Conservation (phyloP, 2,113 vertebrate species). For the Tichodroma muraria region DNA sequence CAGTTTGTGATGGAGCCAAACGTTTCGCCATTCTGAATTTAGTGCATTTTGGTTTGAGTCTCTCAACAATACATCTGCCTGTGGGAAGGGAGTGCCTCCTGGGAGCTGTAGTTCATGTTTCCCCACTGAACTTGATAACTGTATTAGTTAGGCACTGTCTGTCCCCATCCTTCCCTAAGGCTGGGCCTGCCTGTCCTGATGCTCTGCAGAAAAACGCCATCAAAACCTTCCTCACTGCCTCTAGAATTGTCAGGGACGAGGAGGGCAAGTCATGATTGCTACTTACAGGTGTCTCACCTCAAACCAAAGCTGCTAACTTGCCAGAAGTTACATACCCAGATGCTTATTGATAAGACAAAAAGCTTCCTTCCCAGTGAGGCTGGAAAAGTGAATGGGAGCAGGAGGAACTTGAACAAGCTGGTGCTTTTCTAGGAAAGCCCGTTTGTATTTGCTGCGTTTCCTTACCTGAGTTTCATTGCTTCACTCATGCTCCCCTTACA, state of each 20-base stretch:
- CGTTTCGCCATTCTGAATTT: not conserved
- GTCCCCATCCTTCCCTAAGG: not conserved
- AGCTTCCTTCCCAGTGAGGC: not conserved
- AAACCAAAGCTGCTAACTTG: not conserved
- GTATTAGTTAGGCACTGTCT: not conserved
- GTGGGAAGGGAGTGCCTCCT: not conserved
- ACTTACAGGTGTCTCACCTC: not conserved
- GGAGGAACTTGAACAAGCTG: not conserved
- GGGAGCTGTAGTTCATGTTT: constrained; percentile 2
- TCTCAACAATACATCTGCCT: not conserved
- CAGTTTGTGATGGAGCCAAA: not conserved
- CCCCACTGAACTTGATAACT: not conserved
- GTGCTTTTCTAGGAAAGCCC: not conserved
- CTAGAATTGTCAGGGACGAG: not conserved
- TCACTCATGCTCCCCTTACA: not conserved
- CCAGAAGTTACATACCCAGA: not conserved
- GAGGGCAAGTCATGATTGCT: not conserved
- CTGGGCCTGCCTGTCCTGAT: not conserved
- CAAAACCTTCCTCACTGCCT: not conserved
- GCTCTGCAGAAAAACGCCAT: not conserved
- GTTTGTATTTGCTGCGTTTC: not conserved
- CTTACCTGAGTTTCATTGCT: not conserved
- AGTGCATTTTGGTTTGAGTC: not conserved
- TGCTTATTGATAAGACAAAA: not conserved
- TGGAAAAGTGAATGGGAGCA: not conserved